These are phyloP conservation scores for Chymomyza fuscimana DNA, from an alignment of 2,888 invertebrate genomes.

Conservation along the genomic window DNA sequence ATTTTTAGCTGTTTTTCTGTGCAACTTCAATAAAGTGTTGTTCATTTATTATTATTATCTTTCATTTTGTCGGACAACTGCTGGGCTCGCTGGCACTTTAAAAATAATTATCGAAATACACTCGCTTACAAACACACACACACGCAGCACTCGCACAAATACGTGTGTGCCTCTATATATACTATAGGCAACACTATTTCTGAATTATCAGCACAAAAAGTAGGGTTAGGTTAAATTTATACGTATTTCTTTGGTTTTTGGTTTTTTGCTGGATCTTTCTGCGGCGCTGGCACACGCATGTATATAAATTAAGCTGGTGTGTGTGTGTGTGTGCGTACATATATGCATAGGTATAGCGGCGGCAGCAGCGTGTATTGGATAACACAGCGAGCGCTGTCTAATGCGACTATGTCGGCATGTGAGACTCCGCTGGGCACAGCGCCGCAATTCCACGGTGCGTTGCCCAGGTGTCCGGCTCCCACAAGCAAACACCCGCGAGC, in stretches of 20 bases:
- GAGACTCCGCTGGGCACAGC: slow-evolving; percentile 44
- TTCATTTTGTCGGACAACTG: too few relatives aligned
- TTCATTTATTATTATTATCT: too few relatives aligned
- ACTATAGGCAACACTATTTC: slow-evolving; percentile 58
- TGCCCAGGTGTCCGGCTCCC: slow-evolving; percentile 57
- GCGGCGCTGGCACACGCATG: slow-evolving; percentile 52
- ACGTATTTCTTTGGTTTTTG: slow-evolving; percentile 55
- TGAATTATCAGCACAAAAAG: slow-evolving; percentile 70
- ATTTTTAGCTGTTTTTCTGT: neutral
- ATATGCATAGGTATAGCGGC: neutral
- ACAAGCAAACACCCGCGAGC: neutral
- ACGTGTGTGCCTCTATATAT: slow-evolving; percentile 23
- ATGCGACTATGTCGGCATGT: neutral
- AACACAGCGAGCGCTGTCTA: slow-evolving; percentile 46
- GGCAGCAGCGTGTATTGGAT: slow-evolving; percentile 60
- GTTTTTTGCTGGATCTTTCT: slow-evolving; percentile 72
- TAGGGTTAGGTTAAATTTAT: slow-evolving; percentile 72
- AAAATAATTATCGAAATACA: slow-evolving; percentile 53
- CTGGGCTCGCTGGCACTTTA: slow-evolving; percentile 20
- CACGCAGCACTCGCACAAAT: slow-evolving; percentile 7
- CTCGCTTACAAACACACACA: slow-evolving; percentile 36
- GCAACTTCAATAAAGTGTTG: neutral
- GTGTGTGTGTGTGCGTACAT: neutral
- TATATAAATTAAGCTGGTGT: slow-evolving; percentile 11
- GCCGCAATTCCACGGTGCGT: slow-evolving; percentile 33